These are phyloP conservation scores for Calliopsis andreniformis DNA, from an alignment of 1,140 invertebrate genomes.

Conservation along the genomic window DNA sequence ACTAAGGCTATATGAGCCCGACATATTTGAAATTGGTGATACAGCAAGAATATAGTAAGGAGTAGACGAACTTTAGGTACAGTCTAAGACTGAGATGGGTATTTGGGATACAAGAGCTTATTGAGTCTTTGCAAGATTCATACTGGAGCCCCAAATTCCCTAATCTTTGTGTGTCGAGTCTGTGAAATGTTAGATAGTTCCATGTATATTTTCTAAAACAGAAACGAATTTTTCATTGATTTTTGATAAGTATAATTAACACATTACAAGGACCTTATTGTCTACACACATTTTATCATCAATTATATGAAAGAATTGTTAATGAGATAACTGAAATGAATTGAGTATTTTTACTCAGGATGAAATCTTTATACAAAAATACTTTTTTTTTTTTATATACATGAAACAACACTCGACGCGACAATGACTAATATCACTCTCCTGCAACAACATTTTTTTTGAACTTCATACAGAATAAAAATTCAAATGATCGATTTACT, in stretches of 20 bases:
- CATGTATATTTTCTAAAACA: constrained; percentile 52
- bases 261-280: constrained; percentile 20
- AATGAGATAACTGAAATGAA: not conserved
- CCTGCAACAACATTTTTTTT: not conserved
- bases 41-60: constrained; percentile 69
- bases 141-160: constrained; percentile 26
- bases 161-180: constrained; percentile 44
- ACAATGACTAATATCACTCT: constrained; percentile 1
- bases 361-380: constrained; percentile 14
- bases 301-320: constrained; percentile 1
- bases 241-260: constrained; percentile 30
- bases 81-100: constrained; percentile 54
- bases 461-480: constrained; percentile 3
- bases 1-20: constrained; percentile 36
- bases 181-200: constrained; percentile 48
- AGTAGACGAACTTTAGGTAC: constrained; percentile 68
- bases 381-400: constrained; percentile 9
- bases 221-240: constrained; percentile 32
- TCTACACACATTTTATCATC: constrained; percentile 44
- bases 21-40: constrained; percentile 66
- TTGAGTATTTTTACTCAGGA: constrained; percentile 37
- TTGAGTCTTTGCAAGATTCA: not conserved
- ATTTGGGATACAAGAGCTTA: constrained; percentile 37
- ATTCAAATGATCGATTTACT: constrained; percentile 42
- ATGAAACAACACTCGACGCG: not conserved